Base-by-base conservation (phyloP, 2,113 vertebrate species). In the Cavia aperea region DNA sequence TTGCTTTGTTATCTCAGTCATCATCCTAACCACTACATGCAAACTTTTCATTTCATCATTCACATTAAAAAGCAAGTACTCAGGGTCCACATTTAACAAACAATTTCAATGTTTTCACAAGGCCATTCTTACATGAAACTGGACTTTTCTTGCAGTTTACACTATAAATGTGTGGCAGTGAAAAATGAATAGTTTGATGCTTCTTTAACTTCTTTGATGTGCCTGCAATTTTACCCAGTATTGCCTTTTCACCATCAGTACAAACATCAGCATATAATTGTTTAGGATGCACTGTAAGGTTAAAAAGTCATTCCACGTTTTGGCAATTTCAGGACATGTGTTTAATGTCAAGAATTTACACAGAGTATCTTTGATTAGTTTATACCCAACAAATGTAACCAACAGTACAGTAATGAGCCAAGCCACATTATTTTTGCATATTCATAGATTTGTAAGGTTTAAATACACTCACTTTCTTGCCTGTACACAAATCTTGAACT, bases 291-390 rank as follows among this genome's bases (percentile, higher is more conserved):
- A 84, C 39, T 11, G 15, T 16, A 12, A 88, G 36, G 91, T 56
- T 75, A 56, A 84, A 87, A 88, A 92, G 15, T 63, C 89, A 49
- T 24, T 81, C 70, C 82, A 91, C 43, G 85, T 39, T 85, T 70
- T 23, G 33, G 78, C 43, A 79, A 88, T 23, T 88, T 91, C 4
- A 56, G 24, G 63, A 75, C 16, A 82, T 5, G 6, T 68, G 12
- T 90, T 82, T 94, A 63, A 65, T 84, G n/a, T 77, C 86, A 93
- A 70, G 2, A 21, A 78, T 87, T 88, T 70, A 90, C 14, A 33
- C 39, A n/a, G 51, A 24, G 56, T 90, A 43, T 92, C 12, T 51
- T 51, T 91, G 43, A 89, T 7, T 78, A 90, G 16, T 0, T 72
- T n/a, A 58, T 21, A 29, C 46, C 12, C 13, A 63, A 46, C 58